Evolutionary conservation across 1,140 invertebrate genomes (phyloP).

Genomic region (Zaprionus inermis): DNA sequence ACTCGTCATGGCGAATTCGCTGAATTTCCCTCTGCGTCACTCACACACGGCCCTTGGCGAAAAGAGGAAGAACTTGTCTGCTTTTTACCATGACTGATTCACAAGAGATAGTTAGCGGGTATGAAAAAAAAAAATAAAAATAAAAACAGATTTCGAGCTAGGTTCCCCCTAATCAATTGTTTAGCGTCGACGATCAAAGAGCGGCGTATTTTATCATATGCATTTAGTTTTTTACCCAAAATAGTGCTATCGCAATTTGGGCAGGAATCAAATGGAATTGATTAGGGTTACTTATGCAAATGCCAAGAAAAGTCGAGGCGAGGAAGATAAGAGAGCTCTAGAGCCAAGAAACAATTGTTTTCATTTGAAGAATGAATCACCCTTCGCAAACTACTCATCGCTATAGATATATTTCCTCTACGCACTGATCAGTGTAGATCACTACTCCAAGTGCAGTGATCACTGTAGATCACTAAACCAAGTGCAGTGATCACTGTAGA

Average conservation of each 20-base stretch:
- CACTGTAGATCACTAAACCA: too few relatives aligned
- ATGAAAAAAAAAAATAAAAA: background rate
- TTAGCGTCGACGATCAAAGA: slow-evolving; percentile 12
- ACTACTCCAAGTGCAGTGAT: too few relatives aligned
- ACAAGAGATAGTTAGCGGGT: background rate
- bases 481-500: too few relatives aligned
- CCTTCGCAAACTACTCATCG: too few relatives aligned
- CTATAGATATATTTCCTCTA: too few relatives aligned
- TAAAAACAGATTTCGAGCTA: background rate
- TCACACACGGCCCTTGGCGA: background rate
- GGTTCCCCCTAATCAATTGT: slow-evolving; percentile 11
- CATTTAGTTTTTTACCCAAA: background rate
- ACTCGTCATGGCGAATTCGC: slow-evolving; percentile 37
- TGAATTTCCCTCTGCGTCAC: slow-evolving; percentile 28
- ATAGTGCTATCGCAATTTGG: slow-evolving; percentile 3
- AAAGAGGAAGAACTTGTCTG: background rate
- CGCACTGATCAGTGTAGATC: too few relatives aligned
- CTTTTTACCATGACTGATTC: background rate
- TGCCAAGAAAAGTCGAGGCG: background rate
- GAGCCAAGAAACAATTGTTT: background rate
- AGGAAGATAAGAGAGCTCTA: background rate
- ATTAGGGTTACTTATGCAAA: slow-evolving; percentile 9
- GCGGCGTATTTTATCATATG: slow-evolving; percentile 10
- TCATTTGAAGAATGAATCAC: background rate
- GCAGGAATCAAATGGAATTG: background rate